Evolutionary conservation across 2,797 vertebrate genomes (phyloP).

Genomic region (Synaphobranchus kaupii): DNA sequence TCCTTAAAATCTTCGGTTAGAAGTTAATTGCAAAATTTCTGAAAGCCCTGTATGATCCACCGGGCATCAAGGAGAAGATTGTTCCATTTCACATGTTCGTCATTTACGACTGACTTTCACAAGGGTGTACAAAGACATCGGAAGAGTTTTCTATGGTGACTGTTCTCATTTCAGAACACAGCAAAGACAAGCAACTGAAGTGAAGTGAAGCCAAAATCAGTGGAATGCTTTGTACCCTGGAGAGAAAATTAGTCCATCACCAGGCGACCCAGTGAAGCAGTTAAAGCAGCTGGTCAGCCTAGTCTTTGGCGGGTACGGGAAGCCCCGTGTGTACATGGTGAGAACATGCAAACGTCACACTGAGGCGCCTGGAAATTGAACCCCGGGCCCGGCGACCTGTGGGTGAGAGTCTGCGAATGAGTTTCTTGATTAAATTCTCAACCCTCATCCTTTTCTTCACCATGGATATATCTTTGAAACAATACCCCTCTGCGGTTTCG

Average conservation of each 20-base stretch:
- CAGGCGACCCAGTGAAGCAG: neutral
- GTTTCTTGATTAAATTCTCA: conserved; percentile 23
- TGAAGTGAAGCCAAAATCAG: conserved; percentile 3
- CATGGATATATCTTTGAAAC: conserved; percentile 17
- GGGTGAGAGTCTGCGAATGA: conserved; percentile 32
- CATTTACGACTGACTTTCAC: neutral
- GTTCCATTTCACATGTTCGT: neutral
- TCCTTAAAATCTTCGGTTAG: neutral
- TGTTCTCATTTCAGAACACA: neutral
- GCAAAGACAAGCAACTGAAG: conserved; percentile 6
- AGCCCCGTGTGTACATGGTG: neutral
- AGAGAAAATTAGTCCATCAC: conserved; percentile 13
- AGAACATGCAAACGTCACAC: conserved; percentile 4
- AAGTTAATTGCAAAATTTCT: neutral
- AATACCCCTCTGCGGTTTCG: conserved; percentile 25
- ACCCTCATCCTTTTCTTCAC: conserved; percentile 18
- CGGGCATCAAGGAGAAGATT: neutral
- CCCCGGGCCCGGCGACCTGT: conserved; percentile 24
- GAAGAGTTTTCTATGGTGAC: neutral
- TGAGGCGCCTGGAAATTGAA: neutral
- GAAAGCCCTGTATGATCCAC: neutral
- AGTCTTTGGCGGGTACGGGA: neutral
- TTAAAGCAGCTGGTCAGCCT: neutral
- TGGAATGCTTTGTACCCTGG: conserved; percentile 13
- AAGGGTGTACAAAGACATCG: neutral